phyloP scores from a whole-genome alignment of 92 coral and sea anemone species.

The Scolanthus callimorphus region DNA sequence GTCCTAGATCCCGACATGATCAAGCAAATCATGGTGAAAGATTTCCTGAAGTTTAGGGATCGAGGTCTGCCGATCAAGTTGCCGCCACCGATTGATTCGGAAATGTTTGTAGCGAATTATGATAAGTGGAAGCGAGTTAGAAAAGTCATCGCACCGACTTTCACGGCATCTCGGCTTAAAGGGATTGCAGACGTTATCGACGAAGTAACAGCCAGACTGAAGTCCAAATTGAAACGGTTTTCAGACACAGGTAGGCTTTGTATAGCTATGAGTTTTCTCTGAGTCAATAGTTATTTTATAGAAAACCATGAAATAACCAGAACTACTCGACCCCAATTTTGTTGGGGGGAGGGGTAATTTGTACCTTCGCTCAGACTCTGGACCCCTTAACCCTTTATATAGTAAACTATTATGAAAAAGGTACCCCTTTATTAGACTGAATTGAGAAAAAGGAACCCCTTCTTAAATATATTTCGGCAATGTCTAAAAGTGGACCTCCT shows the following conservation, averaged over 20 bases:
- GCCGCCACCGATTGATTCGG: conserved; percentile 47
- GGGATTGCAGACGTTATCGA: conserved; percentile 15
- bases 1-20: conserved; percentile 44
- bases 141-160: conserved; percentile 33
- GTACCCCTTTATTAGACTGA: too few relatives aligned
- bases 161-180: conserved; percentile 37
- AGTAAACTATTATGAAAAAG: too few relatives aligned
- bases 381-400: too few relatives aligned
- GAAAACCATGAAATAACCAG: too few relatives aligned
- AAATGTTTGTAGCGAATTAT: conserved; percentile 36
- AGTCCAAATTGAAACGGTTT: conserved; percentile 12
- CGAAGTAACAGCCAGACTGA: conserved; percentile 31
- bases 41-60: conserved; percentile 42
- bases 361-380: too few relatives aligned
- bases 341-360: too few relatives aligned
- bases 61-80: conserved; percentile 40
- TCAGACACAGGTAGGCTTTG: conserved; percentile 18
- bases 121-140: conserved; percentile 47
- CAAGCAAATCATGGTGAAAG: conserved; percentile 45
- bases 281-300: too few relatives aligned
- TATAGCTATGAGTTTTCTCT: too few relatives aligned
- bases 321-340: too few relatives aligned
- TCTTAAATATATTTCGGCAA: too few relatives aligned
- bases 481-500: too few relatives aligned
- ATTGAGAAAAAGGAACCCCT: too few relatives aligned